A percentile compares a stretch with the other conserved stretches of the same genome.
These are phyloP conservation scores for Himalopsyche kuldschensis DNA, from an alignment of 2,888 invertebrate species.

Conservation along the genomic window DNA sequence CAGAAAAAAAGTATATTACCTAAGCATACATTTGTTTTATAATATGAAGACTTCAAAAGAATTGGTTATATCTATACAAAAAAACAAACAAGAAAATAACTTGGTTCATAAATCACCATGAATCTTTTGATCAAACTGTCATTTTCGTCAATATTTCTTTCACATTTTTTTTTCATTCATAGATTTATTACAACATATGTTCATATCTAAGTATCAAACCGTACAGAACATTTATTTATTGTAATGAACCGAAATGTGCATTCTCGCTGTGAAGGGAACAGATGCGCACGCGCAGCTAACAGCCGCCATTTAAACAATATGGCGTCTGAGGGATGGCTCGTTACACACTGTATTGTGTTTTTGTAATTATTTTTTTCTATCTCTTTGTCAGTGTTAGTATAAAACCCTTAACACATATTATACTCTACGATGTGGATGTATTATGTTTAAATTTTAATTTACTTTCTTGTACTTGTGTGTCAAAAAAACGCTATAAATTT, in stretches of 20 bases:
- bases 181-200: background rate
- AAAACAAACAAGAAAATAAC: too few relatives aligned
- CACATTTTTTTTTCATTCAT: background rate
- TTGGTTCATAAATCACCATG: too few relatives aligned
- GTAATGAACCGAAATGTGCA: background rate
- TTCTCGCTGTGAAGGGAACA: constrained; percentile 20
- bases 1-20: too few relatives aligned
- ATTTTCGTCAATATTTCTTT: background rate
- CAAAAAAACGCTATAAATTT: background rate
- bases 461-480: background rate
- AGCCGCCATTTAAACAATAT: constrained; percentile 4
- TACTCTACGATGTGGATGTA: background rate
- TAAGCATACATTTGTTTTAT: too few relatives aligned
- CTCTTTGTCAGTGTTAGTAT: background rate
- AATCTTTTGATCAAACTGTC: background rate
- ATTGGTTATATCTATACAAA: too few relatives aligned
- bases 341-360: constrained; percentile 21
- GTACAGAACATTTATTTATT: background rate
- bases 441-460: background rate
- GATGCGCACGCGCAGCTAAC: constrained; percentile 26
- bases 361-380: background rate
- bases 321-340: constrained; percentile 5
- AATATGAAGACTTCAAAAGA: too few relatives aligned
- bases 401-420: background rate
- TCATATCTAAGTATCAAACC: background rate